Evolutionary conservation across 2,797 vertebrate genomes (phyloP).

Genomic region (Sebastes paucispinis): DNA sequence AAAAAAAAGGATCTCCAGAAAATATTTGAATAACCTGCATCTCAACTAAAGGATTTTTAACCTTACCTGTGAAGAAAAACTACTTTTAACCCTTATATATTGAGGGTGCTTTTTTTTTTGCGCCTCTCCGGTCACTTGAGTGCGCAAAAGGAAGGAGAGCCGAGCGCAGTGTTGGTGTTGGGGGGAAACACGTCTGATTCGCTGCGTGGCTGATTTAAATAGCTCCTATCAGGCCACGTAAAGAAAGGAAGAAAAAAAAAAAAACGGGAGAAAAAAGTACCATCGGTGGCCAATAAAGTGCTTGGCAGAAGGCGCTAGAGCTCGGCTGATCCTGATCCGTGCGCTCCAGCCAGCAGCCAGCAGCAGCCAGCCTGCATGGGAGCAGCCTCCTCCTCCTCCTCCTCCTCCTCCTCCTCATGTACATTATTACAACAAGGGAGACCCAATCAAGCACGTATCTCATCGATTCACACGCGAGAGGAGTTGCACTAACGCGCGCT

Average conservation of each 20-base stretch:
- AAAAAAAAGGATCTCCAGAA: not conserved
- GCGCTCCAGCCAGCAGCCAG: constrained; percentile 65
- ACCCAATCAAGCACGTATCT: constrained; percentile 94
- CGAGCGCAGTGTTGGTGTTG: constrained; percentile 46
- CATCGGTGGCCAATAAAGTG: constrained; percentile 82
- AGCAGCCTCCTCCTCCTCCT: constrained; percentile 77
- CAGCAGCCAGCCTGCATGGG: constrained; percentile 60
- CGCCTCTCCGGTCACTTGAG: constrained; percentile 63
- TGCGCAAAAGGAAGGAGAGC: constrained; percentile 31
- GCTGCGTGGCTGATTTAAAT: constrained; percentile 75
- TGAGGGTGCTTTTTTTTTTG: not conserved
- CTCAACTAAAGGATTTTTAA: constrained; percentile 46
- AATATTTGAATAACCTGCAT: not conserved
- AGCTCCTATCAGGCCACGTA: constrained; percentile 77
- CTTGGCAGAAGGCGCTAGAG: constrained; percentile 75
- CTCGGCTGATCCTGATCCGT: constrained; percentile 80
- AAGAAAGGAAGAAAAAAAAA: constrained; percentile 43
- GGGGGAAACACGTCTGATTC: constrained; percentile 72
- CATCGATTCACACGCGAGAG: constrained; percentile 86
- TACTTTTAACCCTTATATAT: constrained; percentile 25
- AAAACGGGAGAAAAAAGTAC: constrained; percentile 70
- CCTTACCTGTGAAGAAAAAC: constrained; percentile 81
- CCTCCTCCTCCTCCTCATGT: constrained; percentile 80
- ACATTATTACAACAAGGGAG: constrained; percentile 91
- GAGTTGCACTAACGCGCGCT: not conserved